Evolutionary conservation across 2,888 invertebrate genomes (phyloP).

Genomic region (Drosophila eohydei): DNA sequence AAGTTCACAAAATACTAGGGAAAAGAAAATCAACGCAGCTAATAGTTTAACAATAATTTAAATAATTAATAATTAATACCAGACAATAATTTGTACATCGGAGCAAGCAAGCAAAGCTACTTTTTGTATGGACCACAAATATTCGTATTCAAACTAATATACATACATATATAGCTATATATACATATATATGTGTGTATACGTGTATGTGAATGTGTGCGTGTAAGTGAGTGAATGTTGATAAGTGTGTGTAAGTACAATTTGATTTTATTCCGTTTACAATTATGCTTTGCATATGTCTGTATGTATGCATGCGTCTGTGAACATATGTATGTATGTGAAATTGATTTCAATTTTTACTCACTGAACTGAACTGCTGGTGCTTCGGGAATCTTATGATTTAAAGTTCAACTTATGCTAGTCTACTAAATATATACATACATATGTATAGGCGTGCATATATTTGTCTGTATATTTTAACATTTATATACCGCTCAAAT

Average conservation of each 20-base stretch:
- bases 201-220: not conserved
- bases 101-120: slow-evolving; percentile 16
- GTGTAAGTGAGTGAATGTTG: slow-evolving; percentile 16
- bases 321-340: not conserved
- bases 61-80: slow-evolving; percentile 44
- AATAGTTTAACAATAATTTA: slow-evolving; percentile 19
- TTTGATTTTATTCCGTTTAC: slow-evolving; percentile 22
- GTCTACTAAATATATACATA: slow-evolving; percentile 6
- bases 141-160: slow-evolving; percentile 5
- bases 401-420: slow-evolving; percentile 11
- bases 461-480: not conserved
- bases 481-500: slow-evolving; percentile 8
- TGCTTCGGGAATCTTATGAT: slow-evolving; percentile 3
- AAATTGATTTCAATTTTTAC: slow-evolving; percentile 6
- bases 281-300: slow-evolving; percentile 4
- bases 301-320: slow-evolving; percentile 1
- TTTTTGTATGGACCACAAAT: slow-evolving; percentile 16
- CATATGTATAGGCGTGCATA: slow-evolving; percentile 18
- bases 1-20: slow-evolving; percentile 74
- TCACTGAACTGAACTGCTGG: slow-evolving; percentile 9
- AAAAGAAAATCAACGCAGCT: slow-evolving; percentile 45
- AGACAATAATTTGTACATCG: slow-evolving; percentile 33
- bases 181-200: slow-evolving; percentile 1
- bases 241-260: slow-evolving; percentile 23
- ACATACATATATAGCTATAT: slow-evolving; percentile 3